phyloP scores from a whole-genome alignment of 2,797 vertebrate species.

The Xiphophorus birchmanni region DNA sequence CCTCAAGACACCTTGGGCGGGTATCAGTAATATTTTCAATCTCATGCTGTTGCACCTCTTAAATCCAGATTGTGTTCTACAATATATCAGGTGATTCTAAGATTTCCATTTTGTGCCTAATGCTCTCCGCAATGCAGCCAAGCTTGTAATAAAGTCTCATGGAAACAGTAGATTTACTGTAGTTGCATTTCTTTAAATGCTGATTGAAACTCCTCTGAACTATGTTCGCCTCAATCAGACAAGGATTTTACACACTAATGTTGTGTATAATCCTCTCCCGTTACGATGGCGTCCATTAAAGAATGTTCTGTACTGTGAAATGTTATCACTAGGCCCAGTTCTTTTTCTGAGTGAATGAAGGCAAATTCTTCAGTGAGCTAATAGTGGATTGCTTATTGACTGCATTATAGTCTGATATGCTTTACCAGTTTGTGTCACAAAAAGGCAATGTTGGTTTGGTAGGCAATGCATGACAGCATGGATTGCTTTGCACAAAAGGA shows the following conservation, averaged over 20 bases:
- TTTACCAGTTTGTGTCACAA: conserved; percentile 12
- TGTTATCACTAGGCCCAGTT: conserved; percentile 56
- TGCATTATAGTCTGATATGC: conserved; percentile 56
- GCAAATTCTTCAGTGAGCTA: conserved; percentile 64
- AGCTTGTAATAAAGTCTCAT: conserved; percentile 58
- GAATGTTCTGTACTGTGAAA: conserved; percentile 52
- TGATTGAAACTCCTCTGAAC: conserved; percentile 36
- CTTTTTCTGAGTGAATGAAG: conserved; percentile 64
- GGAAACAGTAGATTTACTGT: conserved; percentile 37
- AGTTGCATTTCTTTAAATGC: conserved; percentile 43
- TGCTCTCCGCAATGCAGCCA: conserved; percentile 48
- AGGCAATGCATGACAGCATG: background rate
- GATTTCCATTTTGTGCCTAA: conserved; percentile 55
- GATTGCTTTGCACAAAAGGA: background rate
- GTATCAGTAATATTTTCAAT: conserved; percentile 56
- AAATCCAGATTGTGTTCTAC: conserved; percentile 39
- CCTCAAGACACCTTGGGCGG: conserved; percentile 47
- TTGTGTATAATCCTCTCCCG: conserved; percentile 21
- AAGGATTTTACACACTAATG: conserved; percentile 10
- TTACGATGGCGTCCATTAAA: conserved; percentile 27
- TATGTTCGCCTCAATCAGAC: conserved; percentile 41
- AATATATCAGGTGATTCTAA: conserved; percentile 41
- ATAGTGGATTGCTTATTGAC: conserved; percentile 58
- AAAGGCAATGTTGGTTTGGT: background rate
- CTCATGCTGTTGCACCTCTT: conserved; percentile 51